These are phyloP conservation scores for Callinectes sapidus DNA, from an alignment of 2,888 invertebrate genomes.

Conservation along the genomic window DNA sequence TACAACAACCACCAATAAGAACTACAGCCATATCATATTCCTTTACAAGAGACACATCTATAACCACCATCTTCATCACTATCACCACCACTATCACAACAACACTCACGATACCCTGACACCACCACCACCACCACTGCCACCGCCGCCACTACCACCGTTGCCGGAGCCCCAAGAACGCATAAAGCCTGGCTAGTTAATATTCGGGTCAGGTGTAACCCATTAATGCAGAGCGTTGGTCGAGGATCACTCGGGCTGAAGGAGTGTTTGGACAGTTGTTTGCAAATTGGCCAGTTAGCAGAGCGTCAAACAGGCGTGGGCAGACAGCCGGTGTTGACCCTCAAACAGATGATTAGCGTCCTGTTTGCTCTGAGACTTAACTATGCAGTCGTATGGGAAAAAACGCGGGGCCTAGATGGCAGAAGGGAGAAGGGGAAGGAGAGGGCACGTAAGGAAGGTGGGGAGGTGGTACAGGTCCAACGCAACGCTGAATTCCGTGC, in stretches of 20 bases:
- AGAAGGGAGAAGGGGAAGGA: neutral
- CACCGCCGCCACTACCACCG: constrained; percentile 4
- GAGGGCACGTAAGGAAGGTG: neutral
- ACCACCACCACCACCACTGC: constrained; percentile 18
- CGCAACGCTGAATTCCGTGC: neutral
- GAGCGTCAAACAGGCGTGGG: constrained; percentile 64
- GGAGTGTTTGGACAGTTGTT: constrained; percentile 67
- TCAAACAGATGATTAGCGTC: constrained; percentile 65
- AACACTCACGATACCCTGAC: neutral
- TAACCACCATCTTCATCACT: neutral
- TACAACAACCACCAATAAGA: too few species aligned
- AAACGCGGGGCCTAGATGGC: neutral
- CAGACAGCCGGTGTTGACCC: constrained; percentile 62
- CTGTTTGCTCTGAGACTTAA: constrained; percentile 56
- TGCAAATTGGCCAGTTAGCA: constrained; percentile 65
- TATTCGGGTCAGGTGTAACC: constrained; percentile 61
- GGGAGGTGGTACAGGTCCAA: neutral
- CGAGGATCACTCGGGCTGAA: constrained; percentile 56
- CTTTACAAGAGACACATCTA: neutral
- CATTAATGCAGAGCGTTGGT: constrained; percentile 63
- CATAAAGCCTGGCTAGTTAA: constrained; percentile 43
- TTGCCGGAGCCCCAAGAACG: neutral
- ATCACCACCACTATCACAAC: neutral
- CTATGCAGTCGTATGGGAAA: constrained; percentile 63
- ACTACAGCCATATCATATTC: too few species aligned